These are phyloP conservation scores for Myrmecophaga tridactyla DNA, from an alignment of 2,113 vertebrate species.

Conservation along the genomic window DNA sequence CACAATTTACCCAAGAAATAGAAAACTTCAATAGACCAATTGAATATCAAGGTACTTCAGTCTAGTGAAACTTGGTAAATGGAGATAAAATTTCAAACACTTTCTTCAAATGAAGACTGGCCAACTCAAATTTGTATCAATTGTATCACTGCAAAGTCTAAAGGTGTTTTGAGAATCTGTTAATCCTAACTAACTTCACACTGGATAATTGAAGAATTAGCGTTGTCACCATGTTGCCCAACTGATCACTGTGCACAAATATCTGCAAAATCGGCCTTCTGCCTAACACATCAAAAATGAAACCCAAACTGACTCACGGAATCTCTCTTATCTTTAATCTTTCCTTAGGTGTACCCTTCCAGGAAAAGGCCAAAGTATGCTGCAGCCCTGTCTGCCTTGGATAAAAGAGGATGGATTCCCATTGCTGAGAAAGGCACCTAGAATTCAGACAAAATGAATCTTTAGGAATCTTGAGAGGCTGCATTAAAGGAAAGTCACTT, in stretches of 20 bases:
- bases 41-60: background rate
- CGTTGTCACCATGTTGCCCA: background rate
- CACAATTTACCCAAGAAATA: background rate
- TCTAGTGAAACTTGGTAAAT: background rate
- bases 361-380: background rate
- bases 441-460: background rate
- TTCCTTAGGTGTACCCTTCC: background rate
- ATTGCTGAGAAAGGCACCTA: background rate
- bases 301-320: background rate
- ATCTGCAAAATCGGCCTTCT: background rate
- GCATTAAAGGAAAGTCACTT: background rate
- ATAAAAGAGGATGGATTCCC: background rate
- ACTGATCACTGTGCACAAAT: background rate
- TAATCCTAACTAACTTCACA: background rate
- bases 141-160: background rate
- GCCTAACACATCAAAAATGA: constrained; percentile 10
- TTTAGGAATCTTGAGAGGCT: background rate
- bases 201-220: background rate
- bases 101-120: background rate
- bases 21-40: background rate
- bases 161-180: constrained; percentile 31
- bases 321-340: constrained; percentile 5
- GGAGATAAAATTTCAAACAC: background rate
- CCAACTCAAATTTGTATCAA: background rate
- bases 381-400: background rate